These are phyloP conservation scores for Hydrotaea diabolus DNA, from an alignment of 2,888 invertebrate genomes.

Conservation along the genomic window DNA sequence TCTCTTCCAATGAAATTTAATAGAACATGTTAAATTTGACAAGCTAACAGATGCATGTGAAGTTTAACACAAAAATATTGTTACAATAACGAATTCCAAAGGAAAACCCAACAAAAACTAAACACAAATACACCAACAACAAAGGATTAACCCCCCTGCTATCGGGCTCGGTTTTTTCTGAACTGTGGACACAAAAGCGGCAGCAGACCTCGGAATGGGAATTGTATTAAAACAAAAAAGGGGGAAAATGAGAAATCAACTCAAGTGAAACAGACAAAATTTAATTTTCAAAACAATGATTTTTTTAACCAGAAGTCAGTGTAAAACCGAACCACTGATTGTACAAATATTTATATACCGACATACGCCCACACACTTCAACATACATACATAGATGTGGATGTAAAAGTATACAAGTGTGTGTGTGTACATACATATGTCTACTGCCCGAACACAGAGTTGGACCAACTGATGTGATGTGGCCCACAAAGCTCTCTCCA, in stretches of 20 bases:
- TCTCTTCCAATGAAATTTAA: constrained; percentile 67
- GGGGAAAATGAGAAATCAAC: constrained; percentile 63
- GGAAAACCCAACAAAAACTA: constrained; percentile 42
- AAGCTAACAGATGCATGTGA: constrained; percentile 69
- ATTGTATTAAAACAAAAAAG: constrained; percentile 41
- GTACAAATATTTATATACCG: constrained; percentile 31
- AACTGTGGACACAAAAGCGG: constrained; percentile 20
- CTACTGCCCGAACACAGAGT: too few relatives aligned
- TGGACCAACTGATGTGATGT: constrained; percentile 4
- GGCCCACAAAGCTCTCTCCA: constrained; percentile 40
- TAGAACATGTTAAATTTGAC: constrained; percentile 70
- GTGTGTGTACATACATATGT: constrained; percentile 14
- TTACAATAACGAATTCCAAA: constrained; percentile 65
- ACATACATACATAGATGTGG: constrained; percentile 13
- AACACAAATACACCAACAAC: constrained; percentile 38
- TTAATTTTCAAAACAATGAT: constrained; percentile 67
- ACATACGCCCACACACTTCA: not conserved
- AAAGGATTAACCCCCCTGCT: constrained; percentile 62
- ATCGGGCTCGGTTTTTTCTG: constrained; percentile 51
- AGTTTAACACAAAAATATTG: constrained; percentile 67
- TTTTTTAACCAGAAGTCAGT: constrained; percentile 60
- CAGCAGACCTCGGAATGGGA: constrained; percentile 64
- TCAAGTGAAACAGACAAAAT: constrained; percentile 67
- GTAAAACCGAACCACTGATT: constrained; percentile 65
- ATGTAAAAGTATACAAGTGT: constrained; percentile 1